Evolutionary conservation across 2,113 vertebrate species (phyloP).

Genomic region (Blennius ocellaris): DNA sequence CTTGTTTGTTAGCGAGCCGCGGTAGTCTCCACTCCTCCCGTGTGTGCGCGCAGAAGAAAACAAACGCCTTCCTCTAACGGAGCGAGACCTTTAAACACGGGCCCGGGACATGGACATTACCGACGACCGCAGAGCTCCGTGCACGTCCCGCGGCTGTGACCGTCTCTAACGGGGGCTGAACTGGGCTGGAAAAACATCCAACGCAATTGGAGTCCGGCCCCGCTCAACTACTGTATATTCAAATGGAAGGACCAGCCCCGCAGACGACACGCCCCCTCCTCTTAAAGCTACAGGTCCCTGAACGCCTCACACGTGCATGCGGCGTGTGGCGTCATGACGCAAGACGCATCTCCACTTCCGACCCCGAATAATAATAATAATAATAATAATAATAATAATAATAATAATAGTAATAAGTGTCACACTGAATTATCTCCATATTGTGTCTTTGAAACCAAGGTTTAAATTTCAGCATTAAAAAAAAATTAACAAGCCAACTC

Average conservation of each 20-base stretch:
- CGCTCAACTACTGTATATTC: conserved; percentile 60
- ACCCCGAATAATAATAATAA: too few relatives aligned
- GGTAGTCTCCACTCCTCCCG: conserved; percentile 6
- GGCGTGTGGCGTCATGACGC: too few relatives aligned
- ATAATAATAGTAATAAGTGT: too few relatives aligned
- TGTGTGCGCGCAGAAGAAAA: conserved; percentile 5
- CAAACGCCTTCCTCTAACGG: conserved; percentile 17
- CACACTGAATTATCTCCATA: too few relatives aligned
- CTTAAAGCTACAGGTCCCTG: conserved; percentile 75
- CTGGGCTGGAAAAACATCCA: conserved; percentile 60
- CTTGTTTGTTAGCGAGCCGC: not conserved
- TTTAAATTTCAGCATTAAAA: too few relatives aligned
- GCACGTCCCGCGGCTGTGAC: conserved; percentile 7
- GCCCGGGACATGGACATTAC: conserved; percentile 5
- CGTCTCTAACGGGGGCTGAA: not conserved
- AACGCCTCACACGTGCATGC: not conserved
- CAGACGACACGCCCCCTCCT: conserved; percentile 58
- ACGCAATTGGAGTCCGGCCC: conserved; percentile 53
- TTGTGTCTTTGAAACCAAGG: too few relatives aligned
- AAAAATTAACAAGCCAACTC: too few relatives aligned
- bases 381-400: too few relatives aligned
- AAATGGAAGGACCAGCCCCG: conserved; percentile 56
- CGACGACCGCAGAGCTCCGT: not conserved
- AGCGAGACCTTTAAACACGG: not conserved
- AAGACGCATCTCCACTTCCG: too few relatives aligned